Evolutionary conservation across 2,888 invertebrate genomes (phyloP), one percentile per base, ranked within the genome.

Genomic region (Steinernema scapterisci): DNA sequence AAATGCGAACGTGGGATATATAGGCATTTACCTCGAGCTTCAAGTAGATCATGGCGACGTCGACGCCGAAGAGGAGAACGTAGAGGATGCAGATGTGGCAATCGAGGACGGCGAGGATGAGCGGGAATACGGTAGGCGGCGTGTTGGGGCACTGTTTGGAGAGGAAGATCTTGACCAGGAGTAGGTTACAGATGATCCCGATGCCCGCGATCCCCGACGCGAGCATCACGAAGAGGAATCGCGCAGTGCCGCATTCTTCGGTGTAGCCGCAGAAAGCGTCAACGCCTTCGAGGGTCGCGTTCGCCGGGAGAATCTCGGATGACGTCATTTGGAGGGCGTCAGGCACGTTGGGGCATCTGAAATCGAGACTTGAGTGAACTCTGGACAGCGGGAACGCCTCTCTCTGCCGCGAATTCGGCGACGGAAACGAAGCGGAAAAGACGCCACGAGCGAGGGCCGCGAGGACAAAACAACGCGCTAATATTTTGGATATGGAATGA

Each of bases 41-140:
- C 52, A 80, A 77, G 71, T 80, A 83, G 21, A 80, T 79, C 81
- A 81, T 81, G 52, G 77, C 76, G 13, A 81, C 82, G 72, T 84
- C 84, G 31, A 84, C 79, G 13, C 82, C 84, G 70, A 84, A 84
- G 6, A 84, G 75, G 72, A 84, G 75, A 1, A 84, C 56, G 73
- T 83, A 84, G 63, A 80, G 76, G 38, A 78, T 75, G 56, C 84
- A 84, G 25, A 84, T 75, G 11, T 80, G 73, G 0, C 77, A 73
- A 56, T 84, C 84, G n/a, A 84, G 51, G 45, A 84, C 63, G 6
- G 81, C 77, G 27, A 84, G 73, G 70, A 80, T 76, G 3, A 83
- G 81, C 25, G 83, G 83, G 73, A 83, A 84, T 9, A 84, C 71
- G 38, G 82, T 82, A 1, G 84, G 81, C 23, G 83, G 82, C 7